Conservation (phyloP, 2,888 invertebrate species). For the Chirona hameri region DNA sequence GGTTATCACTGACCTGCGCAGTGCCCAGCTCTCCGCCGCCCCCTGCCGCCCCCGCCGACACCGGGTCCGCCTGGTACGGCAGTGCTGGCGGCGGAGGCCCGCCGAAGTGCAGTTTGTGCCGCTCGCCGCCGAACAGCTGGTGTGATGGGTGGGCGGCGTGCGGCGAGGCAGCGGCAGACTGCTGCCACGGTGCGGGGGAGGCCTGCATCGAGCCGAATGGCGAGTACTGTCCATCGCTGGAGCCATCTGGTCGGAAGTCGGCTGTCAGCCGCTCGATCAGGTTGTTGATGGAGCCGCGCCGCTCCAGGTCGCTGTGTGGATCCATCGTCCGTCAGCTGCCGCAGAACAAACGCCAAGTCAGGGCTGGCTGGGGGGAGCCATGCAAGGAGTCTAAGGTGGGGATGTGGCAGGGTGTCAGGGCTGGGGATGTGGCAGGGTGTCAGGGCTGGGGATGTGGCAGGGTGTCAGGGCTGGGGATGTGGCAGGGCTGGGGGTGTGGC, state of each 20-base stretch:
- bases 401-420: too few relatives aligned
- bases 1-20: background rate
- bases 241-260: background rate
- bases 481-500: too few relatives aligned
- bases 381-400: too few relatives aligned
- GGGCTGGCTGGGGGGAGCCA: too few relatives aligned
- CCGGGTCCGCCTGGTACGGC: background rate
- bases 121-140: background rate
- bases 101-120: background rate
- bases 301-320: background rate
- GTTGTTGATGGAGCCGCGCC: conserved; percentile 9
- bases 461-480: too few relatives aligned
- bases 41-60: background rate
- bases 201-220: background rate
- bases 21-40: background rate
- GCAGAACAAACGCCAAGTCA: too few relatives aligned
- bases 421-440: too few relatives aligned
- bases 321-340: background rate
- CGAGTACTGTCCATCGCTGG: conserved; percentile 7
- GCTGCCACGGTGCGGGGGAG: too few relatives aligned
- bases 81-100: background rate
- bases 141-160: background rate
- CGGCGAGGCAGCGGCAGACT: background rate
- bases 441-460: too few relatives aligned
- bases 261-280: conserved; percentile 4